These are phyloP conservation scores for Drosophila navojoa DNA, from an alignment of 1,140 invertebrate species.

Conservation along the genomic window DNA sequence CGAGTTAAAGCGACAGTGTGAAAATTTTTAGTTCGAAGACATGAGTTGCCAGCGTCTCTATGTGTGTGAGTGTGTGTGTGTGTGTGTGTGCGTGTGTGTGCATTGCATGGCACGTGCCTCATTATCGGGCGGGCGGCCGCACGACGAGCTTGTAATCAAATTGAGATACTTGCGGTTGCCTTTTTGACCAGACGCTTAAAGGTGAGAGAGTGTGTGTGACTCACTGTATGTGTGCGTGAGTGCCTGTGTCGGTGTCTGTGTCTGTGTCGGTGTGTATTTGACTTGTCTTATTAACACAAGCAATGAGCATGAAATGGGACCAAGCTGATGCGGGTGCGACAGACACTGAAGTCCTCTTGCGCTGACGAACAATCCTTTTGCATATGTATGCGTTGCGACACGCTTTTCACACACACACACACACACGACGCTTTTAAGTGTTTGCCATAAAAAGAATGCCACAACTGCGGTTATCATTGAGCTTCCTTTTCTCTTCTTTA, in stretches of 20 bases:
- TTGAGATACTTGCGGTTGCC: conserved; percentile 67
- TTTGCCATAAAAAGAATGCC: conserved; percentile 34
- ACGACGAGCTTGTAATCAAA: conserved; percentile 74
- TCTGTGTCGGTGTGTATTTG: conserved; percentile 3
- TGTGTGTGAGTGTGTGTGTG: neutral
- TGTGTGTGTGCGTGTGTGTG: conserved; percentile 11
- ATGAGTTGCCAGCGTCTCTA: conserved; percentile 48
- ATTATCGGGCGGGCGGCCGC: conserved; percentile 61
- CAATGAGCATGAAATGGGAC: conserved; percentile 54
- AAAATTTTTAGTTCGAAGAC: conserved; percentile 26
- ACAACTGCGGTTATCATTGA: conserved; percentile 9
- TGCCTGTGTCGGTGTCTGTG: neutral
- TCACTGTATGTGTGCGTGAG: neutral
- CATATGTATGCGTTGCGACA: neutral
- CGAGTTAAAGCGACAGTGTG: conserved; percentile 46
- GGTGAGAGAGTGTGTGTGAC: neutral
- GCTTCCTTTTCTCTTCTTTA: neutral
- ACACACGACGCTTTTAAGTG: conserved; percentile 20
- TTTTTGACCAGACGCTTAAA: conserved; percentile 29
- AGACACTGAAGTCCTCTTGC: conserved; percentile 21
- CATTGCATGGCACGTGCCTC: conserved; percentile 33
- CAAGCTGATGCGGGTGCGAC: conserved; percentile 30
- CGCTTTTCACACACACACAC: conserved; percentile 3
- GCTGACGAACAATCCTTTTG: conserved; percentile 6
- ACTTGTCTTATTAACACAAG: conserved; percentile 42